A percentile compares a stretch with the other conserved stretches of the same genome.
These are phyloP conservation scores for Pseudochromis fuscus DNA, from an alignment of 2,797 vertebrate genomes.

Conservation along the genomic window DNA sequence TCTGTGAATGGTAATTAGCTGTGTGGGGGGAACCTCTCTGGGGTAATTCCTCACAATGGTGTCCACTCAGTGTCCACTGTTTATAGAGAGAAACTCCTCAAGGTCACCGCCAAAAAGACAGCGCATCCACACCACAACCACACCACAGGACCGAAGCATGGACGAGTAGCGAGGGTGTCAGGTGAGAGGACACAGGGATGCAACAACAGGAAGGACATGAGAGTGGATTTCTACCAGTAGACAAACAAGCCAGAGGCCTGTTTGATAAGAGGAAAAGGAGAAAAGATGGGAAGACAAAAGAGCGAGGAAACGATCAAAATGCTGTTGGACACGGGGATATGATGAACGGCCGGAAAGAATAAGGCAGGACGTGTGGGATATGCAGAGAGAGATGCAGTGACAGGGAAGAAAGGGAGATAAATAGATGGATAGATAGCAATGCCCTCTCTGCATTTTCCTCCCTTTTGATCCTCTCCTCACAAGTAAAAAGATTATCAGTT, in stretches of 20 bases:
- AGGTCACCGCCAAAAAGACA: constrained; percentile 44
- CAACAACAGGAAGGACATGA: constrained; percentile 50
- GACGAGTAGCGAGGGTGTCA: no score
- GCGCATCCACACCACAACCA: constrained; percentile 38
- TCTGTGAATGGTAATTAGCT: constrained; percentile 55
- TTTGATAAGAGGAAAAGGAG: constrained; percentile 63
- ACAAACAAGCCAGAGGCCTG: constrained; percentile 63
- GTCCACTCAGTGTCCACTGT: constrained; percentile 32
- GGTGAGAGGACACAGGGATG: constrained; percentile 28
- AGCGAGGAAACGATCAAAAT: constrained; percentile 65
- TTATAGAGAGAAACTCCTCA: no score
- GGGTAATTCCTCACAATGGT: constrained; percentile 13
- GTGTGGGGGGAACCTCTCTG: constrained; percentile 13
- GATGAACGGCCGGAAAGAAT: constrained; percentile 71
- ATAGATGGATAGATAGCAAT: constrained; percentile 69
- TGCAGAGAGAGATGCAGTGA: constrained; percentile 58
- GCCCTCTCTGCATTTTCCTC: constrained; percentile 63
- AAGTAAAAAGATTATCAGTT: constrained; percentile 74
- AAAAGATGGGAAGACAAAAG: constrained; percentile 62
- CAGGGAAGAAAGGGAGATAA: constrained; percentile 54
- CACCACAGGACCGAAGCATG: constrained; percentile 28
- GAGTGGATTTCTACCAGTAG: constrained; percentile 70
- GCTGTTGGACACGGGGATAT: constrained; percentile 53
- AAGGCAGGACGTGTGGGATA: constrained; percentile 56
- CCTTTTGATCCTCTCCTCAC: constrained; percentile 69